Conservation (phyloP, 2,797 vertebrate genomes). For the Schizopygopsis malacanthus region DNA sequence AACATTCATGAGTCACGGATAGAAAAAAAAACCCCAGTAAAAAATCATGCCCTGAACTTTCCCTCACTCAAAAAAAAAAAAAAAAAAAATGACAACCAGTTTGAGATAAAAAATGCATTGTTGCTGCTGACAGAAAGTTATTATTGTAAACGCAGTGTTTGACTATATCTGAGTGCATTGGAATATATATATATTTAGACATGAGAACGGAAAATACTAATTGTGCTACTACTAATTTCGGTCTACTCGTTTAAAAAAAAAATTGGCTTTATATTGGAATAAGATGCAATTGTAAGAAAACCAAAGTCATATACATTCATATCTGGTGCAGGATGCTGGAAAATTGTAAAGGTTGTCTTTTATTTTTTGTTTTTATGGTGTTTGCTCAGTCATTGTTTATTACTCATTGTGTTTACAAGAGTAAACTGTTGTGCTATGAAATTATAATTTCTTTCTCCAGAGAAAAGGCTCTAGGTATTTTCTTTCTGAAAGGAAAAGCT, state of each 20-base stretch:
- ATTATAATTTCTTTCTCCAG: neutral
- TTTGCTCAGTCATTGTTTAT: neutral
- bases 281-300: slow-evolving; percentile 15
- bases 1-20: neutral
- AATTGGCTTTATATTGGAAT: slow-evolving; percentile 5
- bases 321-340: slow-evolving; percentile 79
- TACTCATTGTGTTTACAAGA: neutral
- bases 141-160: neutral
- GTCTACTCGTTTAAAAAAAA: neutral
- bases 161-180: neutral
- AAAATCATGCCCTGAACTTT: slow-evolving; percentile 9
- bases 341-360: slow-evolving; percentile 24
- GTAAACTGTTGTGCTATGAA: neutral
- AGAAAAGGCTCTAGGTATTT: neutral
- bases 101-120: neutral
- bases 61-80: slow-evolving; percentile 10
- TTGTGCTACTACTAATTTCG: neutral
- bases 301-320: slow-evolving; percentile 52
- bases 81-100: slow-evolving; percentile 13
- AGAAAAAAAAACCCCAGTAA: too few relatives aligned
- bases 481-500: neutral
- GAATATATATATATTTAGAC: neutral
- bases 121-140: neutral
- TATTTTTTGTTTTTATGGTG: slow-evolving; percentile 50
- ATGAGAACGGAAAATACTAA: neutral